These are phyloP conservation scores for Sebastes minor DNA, from an alignment of 2,797 vertebrate genomes.

Conservation along the genomic window DNA sequence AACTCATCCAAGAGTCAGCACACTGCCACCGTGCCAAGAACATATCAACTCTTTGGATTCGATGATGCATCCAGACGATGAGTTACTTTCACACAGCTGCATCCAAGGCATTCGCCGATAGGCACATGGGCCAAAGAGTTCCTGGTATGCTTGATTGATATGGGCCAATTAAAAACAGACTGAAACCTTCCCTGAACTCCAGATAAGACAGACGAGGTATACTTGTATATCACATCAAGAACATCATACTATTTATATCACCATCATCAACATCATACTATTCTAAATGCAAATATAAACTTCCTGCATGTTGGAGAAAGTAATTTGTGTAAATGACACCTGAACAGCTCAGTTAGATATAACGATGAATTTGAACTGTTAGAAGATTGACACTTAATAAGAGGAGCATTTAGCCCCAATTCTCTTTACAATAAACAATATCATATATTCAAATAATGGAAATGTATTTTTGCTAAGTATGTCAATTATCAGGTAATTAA, in stretches of 20 bases:
- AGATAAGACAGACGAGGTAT: background rate
- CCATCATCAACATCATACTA: background rate
- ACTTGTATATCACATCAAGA: background rate
- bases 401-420: background rate
- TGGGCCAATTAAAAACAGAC: conserved; percentile 31
- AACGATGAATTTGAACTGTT: background rate
- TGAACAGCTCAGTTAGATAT: background rate
- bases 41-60: conserved; percentile 27
- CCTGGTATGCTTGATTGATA: conserved; percentile 23
- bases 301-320: background rate
- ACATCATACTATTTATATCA: background rate
- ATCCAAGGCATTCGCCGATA: conserved; percentile 7
- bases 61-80: conserved; percentile 27
- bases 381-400: background rate
- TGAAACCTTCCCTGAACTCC: background rate
- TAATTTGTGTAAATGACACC: background rate
- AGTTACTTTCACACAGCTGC: conserved; percentile 45
- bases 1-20: background rate
- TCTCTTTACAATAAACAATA: no score
- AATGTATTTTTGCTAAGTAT: background rate
- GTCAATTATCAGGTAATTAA: background rate
- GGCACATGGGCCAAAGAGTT: background rate
- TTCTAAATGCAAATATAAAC: background rate
- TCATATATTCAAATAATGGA: background rate
- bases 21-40: conserved; percentile 32